Percentiles rank a stretch among this genome's conserved stretches.
These are phyloP conservation scores for Crocodylus rhombifer DNA, from an alignment of 2,797 vertebrate genomes.

Conservation along the genomic window DNA sequence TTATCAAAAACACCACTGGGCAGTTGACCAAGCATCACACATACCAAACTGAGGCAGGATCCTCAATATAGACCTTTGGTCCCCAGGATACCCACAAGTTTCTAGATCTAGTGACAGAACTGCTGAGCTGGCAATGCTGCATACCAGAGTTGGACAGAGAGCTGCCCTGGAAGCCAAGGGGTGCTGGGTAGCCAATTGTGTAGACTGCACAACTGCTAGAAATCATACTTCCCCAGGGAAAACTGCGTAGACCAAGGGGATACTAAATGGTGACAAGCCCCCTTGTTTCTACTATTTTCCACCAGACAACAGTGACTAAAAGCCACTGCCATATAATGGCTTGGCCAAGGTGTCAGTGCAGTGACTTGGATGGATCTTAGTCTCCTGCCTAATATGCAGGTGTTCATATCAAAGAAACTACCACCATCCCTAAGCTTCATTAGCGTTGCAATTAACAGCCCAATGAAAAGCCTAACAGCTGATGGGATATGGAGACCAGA, in stretches of 20 bases:
- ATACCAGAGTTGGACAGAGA: neutral
- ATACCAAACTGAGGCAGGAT: no score
- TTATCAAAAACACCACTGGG: no score
- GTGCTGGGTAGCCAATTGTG: neutral
- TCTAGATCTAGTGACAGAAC: no score
- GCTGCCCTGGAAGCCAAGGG: neutral
- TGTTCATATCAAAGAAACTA: neutral
- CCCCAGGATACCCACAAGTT: no score
- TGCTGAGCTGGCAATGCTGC: neutral
- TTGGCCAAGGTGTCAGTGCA: neutral
- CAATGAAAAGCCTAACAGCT: neutral
- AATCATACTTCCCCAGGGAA: neutral
- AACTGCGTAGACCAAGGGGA: no score
- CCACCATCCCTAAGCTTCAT: neutral
- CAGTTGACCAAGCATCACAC: no score
- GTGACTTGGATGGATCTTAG: neutral
- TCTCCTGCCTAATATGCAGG: neutral
- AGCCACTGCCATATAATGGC: neutral
- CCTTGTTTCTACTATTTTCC: neutral
- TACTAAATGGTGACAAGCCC: neutral
- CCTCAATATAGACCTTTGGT: no score
- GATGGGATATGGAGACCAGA: neutral
- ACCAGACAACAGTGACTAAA: neutral
- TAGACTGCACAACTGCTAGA: neutral
- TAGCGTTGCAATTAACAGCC: neutral